Conservation (phyloP, 2,888 invertebrate species). For the Ligdia adustata region DNA sequence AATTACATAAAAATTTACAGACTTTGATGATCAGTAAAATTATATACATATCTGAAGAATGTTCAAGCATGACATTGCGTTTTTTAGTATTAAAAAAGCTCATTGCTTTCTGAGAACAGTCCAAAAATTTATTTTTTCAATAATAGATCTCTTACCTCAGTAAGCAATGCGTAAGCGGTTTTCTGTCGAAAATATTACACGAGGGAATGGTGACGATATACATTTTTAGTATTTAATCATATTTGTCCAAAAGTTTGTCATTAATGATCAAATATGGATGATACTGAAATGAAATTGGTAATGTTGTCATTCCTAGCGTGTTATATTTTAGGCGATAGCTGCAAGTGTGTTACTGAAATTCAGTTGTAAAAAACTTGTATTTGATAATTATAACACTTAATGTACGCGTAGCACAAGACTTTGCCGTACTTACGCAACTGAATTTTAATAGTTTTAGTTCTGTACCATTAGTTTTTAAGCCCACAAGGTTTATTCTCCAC, state of each 20-base stretch:
- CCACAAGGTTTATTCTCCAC: neutral
- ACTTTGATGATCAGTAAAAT: too few species aligned
- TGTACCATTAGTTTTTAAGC: neutral
- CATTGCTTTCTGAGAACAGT: conserved; percentile 5
- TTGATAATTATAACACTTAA: neutral
- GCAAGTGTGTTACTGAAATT: conserved; percentile 9
- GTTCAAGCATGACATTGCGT: conserved; percentile 17
- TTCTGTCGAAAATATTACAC: conserved; percentile 6
- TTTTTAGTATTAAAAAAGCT: conserved; percentile 4
- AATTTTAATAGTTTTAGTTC: conserved; percentile 18
- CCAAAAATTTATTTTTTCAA: neutral
- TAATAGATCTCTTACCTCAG: neutral
- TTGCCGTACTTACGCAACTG: conserved; percentile 12
- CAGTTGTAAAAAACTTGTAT: conserved; percentile 8
- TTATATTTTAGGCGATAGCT: conserved; percentile 9
- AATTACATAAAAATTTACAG: too few species aligned
- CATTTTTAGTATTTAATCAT: neutral
- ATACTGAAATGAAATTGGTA: neutral
- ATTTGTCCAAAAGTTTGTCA: neutral
- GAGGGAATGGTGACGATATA: neutral
- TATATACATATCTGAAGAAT: too few species aligned
- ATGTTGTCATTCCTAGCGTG: neutral
- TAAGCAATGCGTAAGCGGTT: conserved; percentile 13
- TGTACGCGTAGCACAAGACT: conserved; percentile 2
- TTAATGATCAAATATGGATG: neutral